Evolutionary conservation across 2,888 invertebrate genomes (phyloP), one percentile per base, ranked within the genome.

Genomic region (Poecilobothrus nobilitatus): DNA sequence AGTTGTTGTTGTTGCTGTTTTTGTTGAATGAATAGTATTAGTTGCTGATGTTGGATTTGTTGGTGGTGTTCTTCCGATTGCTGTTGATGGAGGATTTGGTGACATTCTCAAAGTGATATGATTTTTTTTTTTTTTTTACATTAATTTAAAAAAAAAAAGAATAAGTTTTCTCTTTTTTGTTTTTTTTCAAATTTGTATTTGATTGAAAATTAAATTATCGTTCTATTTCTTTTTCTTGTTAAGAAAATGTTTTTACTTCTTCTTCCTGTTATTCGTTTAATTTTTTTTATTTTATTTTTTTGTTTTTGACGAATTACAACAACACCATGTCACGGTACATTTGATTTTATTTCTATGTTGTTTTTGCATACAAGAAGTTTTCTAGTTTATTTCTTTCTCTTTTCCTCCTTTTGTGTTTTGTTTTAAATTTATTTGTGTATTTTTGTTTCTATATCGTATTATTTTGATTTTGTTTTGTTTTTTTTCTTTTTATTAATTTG

Each of bases 71-170:
- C 68, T 72, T 67, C 71, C 70, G 69, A 72, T 67, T 44, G 70
- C 68, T 64, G 71, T 68, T 64, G 74, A 69, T 63, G 74, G 74
- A 67, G 74, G 74, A 70, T 72, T 72, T 18, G 74, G 74, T 66
- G 74, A 69, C 74, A 74, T 74, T 70, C 37, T 72, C 9, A 65
- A 12, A 53, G 53, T n/a, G 18, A 53, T 12, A n/a, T 27, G 2
- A 27, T 18, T 53, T 53, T 37, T 15, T 15, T 53, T 53, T 53
- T 15, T n/a, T 41, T 41, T 53, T 53, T 18, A 53, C n/a, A n/a
- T 18, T 53, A 53, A 53, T 6, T 12, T 18, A 18, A 18, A 53
- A 53, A 18, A 44, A 44, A 18, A 18, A 53, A 53, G 15, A 53
- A 53, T 12, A 53, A 18, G 7, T 37, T 37, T 37, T 12, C 37